These are phyloP conservation scores for Ivindomyrus marchei DNA, from an alignment of 2,113 vertebrate species.

Conservation along the genomic window DNA sequence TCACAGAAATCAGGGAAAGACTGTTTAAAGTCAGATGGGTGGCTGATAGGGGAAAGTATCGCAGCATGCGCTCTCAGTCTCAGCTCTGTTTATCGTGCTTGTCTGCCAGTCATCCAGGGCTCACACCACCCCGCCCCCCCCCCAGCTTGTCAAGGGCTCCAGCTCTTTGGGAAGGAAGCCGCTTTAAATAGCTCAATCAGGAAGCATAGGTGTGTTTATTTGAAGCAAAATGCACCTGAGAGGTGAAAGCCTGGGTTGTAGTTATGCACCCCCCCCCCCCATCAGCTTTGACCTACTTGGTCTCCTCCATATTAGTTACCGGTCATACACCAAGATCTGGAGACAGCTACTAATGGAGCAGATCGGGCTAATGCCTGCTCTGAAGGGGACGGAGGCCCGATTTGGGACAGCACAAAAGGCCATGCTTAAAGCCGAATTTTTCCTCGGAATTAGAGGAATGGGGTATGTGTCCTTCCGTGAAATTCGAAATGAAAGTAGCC, in stretches of 20 bases:
- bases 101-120: background rate
- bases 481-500: slow-evolving; percentile 7
- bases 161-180: slow-evolving; percentile 53
- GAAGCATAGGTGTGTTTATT: slow-evolving; percentile 51
- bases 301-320: background rate
- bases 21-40: background rate
- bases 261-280: background rate
- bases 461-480: background rate
- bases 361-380: background rate
- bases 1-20: background rate
- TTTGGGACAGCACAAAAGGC: background rate
- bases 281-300: slow-evolving; percentile 36
- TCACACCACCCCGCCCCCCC: background rate
- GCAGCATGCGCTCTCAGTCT: background rate
- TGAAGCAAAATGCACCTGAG: slow-evolving; percentile 44
- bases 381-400: background rate
- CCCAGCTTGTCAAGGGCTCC: slow-evolving; percentile 31
- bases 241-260: background rate
- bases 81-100: background rate
- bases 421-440: background rate
- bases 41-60: background rate
- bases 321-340: background rate
- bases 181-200: slow-evolving; percentile 60
- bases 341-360: background rate
- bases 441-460: background rate